Evolutionary conservation across 2,888 invertebrate species (phyloP).

Genomic region (Steinernema hermaphroditum): DNA sequence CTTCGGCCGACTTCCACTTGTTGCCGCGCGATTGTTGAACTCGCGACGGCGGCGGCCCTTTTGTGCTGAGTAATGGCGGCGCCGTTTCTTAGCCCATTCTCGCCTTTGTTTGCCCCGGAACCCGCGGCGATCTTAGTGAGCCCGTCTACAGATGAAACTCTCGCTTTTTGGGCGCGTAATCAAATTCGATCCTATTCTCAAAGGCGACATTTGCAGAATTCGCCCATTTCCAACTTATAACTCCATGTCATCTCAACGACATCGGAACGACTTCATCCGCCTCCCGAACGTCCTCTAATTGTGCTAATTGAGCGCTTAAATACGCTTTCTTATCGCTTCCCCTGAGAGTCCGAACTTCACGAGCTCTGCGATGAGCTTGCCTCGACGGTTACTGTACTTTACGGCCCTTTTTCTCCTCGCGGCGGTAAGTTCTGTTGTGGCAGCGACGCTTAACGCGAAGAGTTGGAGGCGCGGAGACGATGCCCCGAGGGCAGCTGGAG

Average conservation of each 20-base stretch:
- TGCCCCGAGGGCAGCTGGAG: conserved; percentile 60
- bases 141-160: background rate
- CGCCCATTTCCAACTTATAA: conserved; percentile 26
- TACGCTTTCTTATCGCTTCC: conserved; percentile 1
- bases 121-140: background rate
- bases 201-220: conserved; percentile 30
- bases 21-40: conserved; percentile 25
- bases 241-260: conserved; percentile 29
- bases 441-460: background rate
- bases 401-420: conserved; percentile 4
- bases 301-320: conserved; percentile 24
- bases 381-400: conserved; percentile 22
- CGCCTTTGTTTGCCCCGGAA: background rate
- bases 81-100: conserved; percentile 1
- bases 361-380: background rate
- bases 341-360: background rate
- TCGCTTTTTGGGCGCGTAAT: conserved; percentile 14
- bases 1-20: conserved; percentile 2
- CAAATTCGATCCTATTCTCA: conserved; percentile 15
- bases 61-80: too few species aligned
- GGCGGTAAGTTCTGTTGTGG: conserved; percentile 21
- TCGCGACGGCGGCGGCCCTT: background rate
- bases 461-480: conserved; percentile 55
- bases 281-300: conserved; percentile 24
- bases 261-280: conserved; percentile 13